These are phyloP conservation scores for Notodonta dromedarius DNA, from an alignment of 2,888 invertebrate genomes.

Conservation along the genomic window DNA sequence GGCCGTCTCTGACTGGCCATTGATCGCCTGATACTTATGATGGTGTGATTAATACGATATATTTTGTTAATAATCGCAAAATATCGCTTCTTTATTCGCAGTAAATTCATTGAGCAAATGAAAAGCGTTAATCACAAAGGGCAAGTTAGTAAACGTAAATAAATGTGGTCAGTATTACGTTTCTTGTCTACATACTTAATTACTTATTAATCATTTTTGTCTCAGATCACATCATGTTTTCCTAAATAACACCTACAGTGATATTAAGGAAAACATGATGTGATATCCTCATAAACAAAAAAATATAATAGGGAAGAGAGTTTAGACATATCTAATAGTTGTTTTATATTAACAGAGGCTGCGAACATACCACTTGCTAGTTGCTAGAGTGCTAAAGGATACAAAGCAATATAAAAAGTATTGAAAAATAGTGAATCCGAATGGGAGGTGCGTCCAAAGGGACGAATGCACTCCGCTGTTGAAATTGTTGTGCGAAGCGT, in stretches of 20 bases:
- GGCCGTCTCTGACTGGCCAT: constrained; percentile 9
- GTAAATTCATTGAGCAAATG: too few relatives aligned
- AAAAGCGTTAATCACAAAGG: background rate
- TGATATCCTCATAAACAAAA: background rate
- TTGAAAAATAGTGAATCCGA: too few relatives aligned
- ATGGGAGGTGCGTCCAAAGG: too few relatives aligned
- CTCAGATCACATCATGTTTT: background rate
- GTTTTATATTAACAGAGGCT: too few relatives aligned
- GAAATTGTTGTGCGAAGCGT: too few relatives aligned
- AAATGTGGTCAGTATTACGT: background rate
- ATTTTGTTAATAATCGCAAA: too few relatives aligned
- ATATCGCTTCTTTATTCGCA: too few relatives aligned
- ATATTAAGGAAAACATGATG: constrained; percentile 2
- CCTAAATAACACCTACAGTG: background rate
- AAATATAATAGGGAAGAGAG: background rate
- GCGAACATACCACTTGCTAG: too few relatives aligned
- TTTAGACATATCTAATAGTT: too few relatives aligned
- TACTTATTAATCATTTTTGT: background rate
- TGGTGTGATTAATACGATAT: background rate
- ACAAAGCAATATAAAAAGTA: too few relatives aligned
- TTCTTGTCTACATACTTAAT: background rate
- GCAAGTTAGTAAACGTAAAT: background rate
- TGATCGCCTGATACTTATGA: background rate
- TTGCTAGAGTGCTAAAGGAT: too few relatives aligned
- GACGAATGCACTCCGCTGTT: too few relatives aligned